Evolutionary conservation across 2,113 vertebrate species (phyloP).

Genomic region (Eira barbara): DNA sequence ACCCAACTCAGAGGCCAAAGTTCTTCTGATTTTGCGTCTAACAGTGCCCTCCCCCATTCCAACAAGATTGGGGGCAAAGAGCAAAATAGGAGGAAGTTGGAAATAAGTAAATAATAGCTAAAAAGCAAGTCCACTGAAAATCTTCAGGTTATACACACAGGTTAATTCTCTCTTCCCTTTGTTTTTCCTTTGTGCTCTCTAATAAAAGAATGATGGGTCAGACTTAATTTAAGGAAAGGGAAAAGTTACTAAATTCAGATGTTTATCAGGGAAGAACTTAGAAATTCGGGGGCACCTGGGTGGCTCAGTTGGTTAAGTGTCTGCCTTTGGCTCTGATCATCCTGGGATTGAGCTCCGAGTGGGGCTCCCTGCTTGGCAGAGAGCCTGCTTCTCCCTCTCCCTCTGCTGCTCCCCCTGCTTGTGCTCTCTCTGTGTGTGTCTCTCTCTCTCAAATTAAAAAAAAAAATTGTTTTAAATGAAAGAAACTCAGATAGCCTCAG

Average conservation of each 20-base stretch:
- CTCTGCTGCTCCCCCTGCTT: too few species aligned
- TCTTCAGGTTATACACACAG: not conserved
- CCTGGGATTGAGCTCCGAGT: too few species aligned
- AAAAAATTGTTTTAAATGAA: too few species aligned
- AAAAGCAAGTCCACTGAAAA: not conserved
- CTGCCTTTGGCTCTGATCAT: too few species aligned
- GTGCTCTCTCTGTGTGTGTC: too few species aligned
- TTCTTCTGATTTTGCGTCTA: not conserved
- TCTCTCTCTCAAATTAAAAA: too few species aligned
- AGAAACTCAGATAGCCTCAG: too few species aligned
- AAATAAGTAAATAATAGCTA: not conserved
- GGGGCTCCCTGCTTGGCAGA: too few species aligned
- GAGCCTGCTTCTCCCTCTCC: too few species aligned
- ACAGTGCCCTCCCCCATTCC: not conserved
- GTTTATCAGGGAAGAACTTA: not conserved
- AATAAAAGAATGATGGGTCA: not conserved
- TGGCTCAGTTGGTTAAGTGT: too few species aligned
- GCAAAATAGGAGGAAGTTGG: constrained; percentile 39
- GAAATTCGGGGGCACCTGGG: not conserved
- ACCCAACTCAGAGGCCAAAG: constrained; percentile 41
- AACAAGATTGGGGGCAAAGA: not conserved
- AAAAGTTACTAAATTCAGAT: not conserved
- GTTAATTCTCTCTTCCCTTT: not conserved
- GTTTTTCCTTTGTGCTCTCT: not conserved
- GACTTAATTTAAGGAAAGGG: not conserved